phyloP scores from a whole-genome alignment of 2,888 invertebrate species.

The Xanthorhoe designata region DNA sequence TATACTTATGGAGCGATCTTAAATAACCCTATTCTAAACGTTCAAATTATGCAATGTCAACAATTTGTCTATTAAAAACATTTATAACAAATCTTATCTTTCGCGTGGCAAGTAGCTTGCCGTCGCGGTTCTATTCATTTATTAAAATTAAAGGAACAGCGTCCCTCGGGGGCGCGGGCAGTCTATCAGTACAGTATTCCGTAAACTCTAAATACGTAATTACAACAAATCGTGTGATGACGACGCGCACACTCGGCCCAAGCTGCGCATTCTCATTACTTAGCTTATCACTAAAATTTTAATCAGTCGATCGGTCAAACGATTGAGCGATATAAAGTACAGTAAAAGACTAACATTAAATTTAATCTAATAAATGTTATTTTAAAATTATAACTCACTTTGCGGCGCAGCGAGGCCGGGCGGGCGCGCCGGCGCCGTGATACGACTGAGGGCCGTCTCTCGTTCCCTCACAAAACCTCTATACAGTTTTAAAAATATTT shows the following conservation, averaged over 20 bases:
- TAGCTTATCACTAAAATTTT: slow-evolving; percentile 86
- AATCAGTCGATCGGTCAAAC: slow-evolving; percentile 86
- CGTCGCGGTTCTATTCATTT: slow-evolving; percentile 54
- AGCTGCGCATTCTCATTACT: slow-evolving; percentile 66
- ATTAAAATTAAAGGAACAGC: slow-evolving; percentile 70
- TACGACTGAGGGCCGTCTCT: slow-evolving; percentile 62
- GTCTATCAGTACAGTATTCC: slow-evolving; percentile 65
- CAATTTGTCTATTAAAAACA: slow-evolving; percentile 81
- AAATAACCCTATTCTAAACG: slow-evolving; percentile 85
- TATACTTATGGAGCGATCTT: slow-evolving; percentile 85
- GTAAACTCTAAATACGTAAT: slow-evolving; percentile 71
- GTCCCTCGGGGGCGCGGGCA: slow-evolving; percentile 50
- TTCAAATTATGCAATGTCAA: slow-evolving; percentile 84
- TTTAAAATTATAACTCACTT: slow-evolving; percentile 84
- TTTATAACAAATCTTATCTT: slow-evolving; percentile 77
- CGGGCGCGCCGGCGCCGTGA: slow-evolving; percentile 53
- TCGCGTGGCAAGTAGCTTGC: slow-evolving; percentile 50
- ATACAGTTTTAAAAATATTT: slow-evolving; percentile 82
- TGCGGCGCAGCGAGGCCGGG: slow-evolving; percentile 68
- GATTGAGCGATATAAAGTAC: slow-evolving; percentile 86
- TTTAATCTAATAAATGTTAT: slow-evolving; percentile 85
- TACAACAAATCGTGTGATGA: slow-evolving; percentile 64
- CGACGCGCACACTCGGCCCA: slow-evolving; percentile 47
- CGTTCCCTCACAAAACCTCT: slow-evolving; percentile 67
- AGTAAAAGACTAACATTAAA: slow-evolving; percentile 86